These are phyloP conservation scores for Drosophila carrolli DNA, from an alignment of 1,140 invertebrate species.

Conservation along the genomic window DNA sequence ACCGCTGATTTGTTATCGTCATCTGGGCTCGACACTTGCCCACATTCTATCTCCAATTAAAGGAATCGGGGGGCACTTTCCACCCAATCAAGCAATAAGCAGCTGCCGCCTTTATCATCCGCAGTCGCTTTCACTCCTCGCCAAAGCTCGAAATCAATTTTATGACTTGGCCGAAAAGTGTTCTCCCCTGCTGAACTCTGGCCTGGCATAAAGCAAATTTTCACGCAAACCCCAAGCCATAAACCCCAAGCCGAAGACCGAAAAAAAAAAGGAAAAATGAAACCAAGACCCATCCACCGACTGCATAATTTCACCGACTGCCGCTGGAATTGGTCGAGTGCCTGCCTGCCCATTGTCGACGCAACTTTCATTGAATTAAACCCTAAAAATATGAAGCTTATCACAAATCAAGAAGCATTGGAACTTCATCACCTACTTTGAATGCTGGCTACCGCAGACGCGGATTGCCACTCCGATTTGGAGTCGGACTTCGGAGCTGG, in stretches of 20 bases:
- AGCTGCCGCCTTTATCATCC: constrained; percentile 10
- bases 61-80: constrained; percentile 26
- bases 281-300: constrained; percentile 34
- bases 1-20: constrained; percentile 33
- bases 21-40: constrained; percentile 27
- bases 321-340: constrained; percentile 45
- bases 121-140: constrained; percentile 64
- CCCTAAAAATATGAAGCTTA: constrained; percentile 84
- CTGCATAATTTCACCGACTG: constrained; percentile 76
- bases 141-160: constrained; percentile 73
- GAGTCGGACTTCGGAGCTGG: constrained; percentile 4
- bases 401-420: constrained; percentile 82
- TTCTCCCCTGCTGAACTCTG: constrained; percentile 70
- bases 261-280: neutral
- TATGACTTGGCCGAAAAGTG: constrained; percentile 64
- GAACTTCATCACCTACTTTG: constrained; percentile 84
- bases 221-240: constrained; percentile 49
- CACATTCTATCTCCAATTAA: constrained; percentile 51
- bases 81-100: constrained; percentile 28
- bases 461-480: constrained; percentile 11
- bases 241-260: constrained; percentile 7
- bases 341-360: constrained; percentile 58
- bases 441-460: constrained; percentile 77
- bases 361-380: constrained; percentile 83
- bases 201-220: constrained; percentile 68